These are phyloP conservation scores for Epizoanthus rinbou DNA, from an alignment of 92 coral and sea anemone genomes.

Conservation along the genomic window DNA sequence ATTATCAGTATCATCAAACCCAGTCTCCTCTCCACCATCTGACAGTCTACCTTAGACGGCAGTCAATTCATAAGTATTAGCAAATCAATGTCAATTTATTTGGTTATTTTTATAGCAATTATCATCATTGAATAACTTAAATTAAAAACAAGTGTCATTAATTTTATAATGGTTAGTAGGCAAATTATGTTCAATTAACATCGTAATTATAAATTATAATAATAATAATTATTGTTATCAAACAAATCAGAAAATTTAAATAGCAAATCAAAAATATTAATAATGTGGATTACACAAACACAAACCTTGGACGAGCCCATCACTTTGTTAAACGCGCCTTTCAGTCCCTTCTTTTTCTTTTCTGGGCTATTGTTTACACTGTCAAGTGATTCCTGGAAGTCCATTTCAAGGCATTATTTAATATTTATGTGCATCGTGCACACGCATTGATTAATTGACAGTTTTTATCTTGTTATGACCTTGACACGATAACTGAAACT, in stretches of 20 bases:
- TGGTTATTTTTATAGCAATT: too few relatives aligned
- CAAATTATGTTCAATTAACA: background rate
- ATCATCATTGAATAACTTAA: too few relatives aligned
- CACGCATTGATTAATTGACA: too few relatives aligned
- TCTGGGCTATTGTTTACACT: slow-evolving; percentile 79
- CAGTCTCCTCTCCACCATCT: too few relatives aligned
- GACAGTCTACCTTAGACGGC: too few relatives aligned
- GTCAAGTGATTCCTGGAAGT: slow-evolving; percentile 87
- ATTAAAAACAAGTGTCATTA: too few relatives aligned
- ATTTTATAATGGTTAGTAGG: background rate
- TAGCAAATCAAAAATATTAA: background rate
- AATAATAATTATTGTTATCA: background rate
- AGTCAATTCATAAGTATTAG: too few relatives aligned
- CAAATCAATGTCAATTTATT: too few relatives aligned
- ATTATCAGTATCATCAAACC: too few relatives aligned
- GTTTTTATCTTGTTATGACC: too few relatives aligned
- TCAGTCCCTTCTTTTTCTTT: slow-evolving; percentile 93
- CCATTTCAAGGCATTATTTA: slow-evolving; percentile 61
- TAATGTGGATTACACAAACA: slow-evolving; percentile 34
- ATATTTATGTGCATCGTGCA: slow-evolving; percentile 45
- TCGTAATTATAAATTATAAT: background rate
- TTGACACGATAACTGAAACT: too few relatives aligned
- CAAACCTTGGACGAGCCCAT: slow-evolving; percentile 87
- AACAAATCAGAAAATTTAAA: slow-evolving; percentile 5
- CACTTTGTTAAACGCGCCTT: slow-evolving; percentile 84